Percentiles rank a stretch among this genome's conserved stretches.
These are phyloP conservation scores for Dasysyrphus tricinctus DNA, from an alignment of 2,888 invertebrate species.

Conservation along the genomic window DNA sequence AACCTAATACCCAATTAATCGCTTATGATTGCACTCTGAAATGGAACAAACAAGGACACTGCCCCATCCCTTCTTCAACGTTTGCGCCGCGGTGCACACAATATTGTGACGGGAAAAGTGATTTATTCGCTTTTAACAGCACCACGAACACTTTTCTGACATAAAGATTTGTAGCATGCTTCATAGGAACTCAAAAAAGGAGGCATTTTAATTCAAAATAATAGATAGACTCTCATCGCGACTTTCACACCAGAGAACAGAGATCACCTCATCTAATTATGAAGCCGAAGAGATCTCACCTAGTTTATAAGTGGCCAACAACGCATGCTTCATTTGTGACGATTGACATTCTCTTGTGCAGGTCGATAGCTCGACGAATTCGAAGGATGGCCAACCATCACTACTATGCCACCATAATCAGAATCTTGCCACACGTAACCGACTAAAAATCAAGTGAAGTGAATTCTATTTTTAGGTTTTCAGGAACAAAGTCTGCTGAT, in stretches of 20 bases:
- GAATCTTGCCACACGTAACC: conserved; percentile 34
- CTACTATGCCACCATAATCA: conserved; percentile 16
- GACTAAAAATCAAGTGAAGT: conserved; percentile 63
- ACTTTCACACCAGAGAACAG: not conserved
- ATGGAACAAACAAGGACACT: conserved; percentile 49
- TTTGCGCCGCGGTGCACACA: conserved; percentile 25
- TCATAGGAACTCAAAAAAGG: conserved; percentile 18
- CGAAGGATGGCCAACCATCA: conserved; percentile 53
- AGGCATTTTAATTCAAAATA: conserved; percentile 51
- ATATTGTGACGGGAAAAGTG: conserved; percentile 63
- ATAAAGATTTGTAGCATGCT: conserved; percentile 76
- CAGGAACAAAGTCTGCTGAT: conserved; percentile 63
- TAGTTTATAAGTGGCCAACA: conserved; percentile 69
- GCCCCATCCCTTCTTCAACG: conserved; percentile 25
- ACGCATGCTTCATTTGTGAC: conserved; percentile 61
- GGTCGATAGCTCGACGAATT: conserved; percentile 51
- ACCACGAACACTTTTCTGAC: conserved; percentile 62
- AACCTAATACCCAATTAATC: conserved; percentile 74
- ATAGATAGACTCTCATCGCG: conserved; percentile 40
- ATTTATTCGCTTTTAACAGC: conserved; percentile 76
- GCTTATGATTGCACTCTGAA: conserved; percentile 58
- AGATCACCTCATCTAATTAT: conserved; percentile 58
- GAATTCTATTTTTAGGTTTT: conserved; percentile 64
- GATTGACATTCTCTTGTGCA: conserved; percentile 74
- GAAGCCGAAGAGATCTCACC: conserved; percentile 59